These are phyloP conservation scores for Charina bottae DNA, from an alignment of 2,113 vertebrate genomes.

Conservation along the genomic window DNA sequence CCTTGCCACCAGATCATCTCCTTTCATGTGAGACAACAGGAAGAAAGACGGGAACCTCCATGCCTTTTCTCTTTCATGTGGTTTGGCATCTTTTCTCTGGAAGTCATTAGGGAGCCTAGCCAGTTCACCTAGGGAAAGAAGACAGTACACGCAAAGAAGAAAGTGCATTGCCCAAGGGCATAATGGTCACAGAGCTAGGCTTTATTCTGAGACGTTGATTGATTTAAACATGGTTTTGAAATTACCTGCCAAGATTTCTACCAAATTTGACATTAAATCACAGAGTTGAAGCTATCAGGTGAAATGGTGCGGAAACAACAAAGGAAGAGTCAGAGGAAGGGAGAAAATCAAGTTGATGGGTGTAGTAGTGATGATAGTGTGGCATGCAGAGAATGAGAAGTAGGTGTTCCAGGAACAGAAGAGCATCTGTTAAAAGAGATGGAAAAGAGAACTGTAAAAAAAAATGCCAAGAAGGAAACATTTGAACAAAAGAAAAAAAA, in stretches of 20 bases:
- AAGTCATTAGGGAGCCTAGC: constrained; percentile 26
- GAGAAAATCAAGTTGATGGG: background rate
- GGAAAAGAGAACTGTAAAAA: background rate
- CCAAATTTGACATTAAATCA: background rate
- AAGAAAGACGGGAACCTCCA: constrained; percentile 46
- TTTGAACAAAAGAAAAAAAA: background rate
- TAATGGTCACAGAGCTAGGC: constrained; percentile 5
- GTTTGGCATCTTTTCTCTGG: constrained; percentile 54
- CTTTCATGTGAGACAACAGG: constrained; percentile 48
- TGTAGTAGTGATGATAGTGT: background rate
- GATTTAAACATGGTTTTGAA: constrained; percentile 21
- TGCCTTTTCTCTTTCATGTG: constrained; percentile 34
- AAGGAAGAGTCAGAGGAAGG: background rate
- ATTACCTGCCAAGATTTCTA: constrained; percentile 18
- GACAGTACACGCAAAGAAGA: constrained; percentile 26
- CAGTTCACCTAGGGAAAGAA: constrained; percentile 49
- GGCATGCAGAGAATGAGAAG: background rate
- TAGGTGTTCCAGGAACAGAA: background rate
- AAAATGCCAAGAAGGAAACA: background rate
- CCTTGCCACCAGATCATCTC: constrained; percentile 48
- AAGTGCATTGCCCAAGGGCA: background rate
- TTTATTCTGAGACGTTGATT: background rate
- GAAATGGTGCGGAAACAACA: constrained; percentile 4
- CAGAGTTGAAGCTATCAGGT: background rate
- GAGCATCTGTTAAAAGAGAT: background rate